phyloP scores from a whole-genome alignment of 1,140 invertebrate species.

The Caenorhabditis tropicalis region DNA sequence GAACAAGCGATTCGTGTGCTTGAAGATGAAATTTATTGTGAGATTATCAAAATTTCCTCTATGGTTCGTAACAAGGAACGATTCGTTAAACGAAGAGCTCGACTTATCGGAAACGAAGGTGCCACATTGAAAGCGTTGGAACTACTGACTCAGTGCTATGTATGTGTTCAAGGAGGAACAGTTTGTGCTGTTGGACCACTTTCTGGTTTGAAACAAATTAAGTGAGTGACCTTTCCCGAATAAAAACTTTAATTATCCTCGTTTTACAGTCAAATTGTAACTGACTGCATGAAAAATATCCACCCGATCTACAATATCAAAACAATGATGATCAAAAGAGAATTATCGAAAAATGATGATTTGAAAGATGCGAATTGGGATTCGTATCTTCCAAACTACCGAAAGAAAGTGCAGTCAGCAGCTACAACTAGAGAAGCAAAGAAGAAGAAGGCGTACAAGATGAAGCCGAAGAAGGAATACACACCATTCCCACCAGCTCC shows the following conservation, averaged over 20 bases:
- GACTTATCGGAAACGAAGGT: constrained; percentile 94
- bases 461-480: constrained; percentile 84
- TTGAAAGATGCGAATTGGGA: constrained; percentile 95
- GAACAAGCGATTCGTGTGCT: constrained; percentile 81
- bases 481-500: constrained; percentile 96
- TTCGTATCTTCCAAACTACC: constrained; percentile 93
- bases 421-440: constrained; percentile 84
- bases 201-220: constrained; percentile 86
- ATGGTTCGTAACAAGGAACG: constrained; percentile 88
- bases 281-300: constrained; percentile 98
- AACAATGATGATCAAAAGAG: constrained; percentile 94
- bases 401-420: constrained; percentile 78
- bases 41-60: constrained; percentile 95
- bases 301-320: constrained; percentile 99
- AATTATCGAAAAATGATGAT: constrained; percentile 86
- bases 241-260: neutral
- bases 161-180: constrained; percentile 91
- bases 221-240: constrained; percentile 56
- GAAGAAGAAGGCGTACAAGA: constrained; percentile 79
- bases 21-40: constrained; percentile 88
- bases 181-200: constrained; percentile 93
- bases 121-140: constrained; percentile 97
- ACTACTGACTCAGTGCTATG: constrained; percentile 94
- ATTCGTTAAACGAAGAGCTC: constrained; percentile 91
- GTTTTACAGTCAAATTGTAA: constrained; percentile 81